Base-by-base conservation (phyloP, 2,888 invertebrate species). In the Brassicogethes aeneus region DNA sequence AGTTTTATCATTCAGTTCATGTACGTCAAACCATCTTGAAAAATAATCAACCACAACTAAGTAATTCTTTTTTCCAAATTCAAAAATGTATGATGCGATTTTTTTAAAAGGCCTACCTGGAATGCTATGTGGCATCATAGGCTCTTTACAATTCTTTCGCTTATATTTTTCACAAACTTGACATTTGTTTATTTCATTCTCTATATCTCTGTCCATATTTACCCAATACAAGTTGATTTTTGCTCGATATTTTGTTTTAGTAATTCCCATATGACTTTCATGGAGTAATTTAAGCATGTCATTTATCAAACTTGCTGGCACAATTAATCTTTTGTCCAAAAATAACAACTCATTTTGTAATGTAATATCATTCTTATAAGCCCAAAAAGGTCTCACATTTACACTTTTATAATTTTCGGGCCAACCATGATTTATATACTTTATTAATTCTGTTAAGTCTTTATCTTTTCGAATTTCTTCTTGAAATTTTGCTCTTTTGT, bases 81-180 rank as follows among this genome's bases (percentile, higher is more conserved):
- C 45, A 36, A 50, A 36, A 36, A 50, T 51, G 41, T 53, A 47
- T 8, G 40, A 38, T 29, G 37, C 50, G 16, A 48, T 31, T 47
- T 51, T 50, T 15, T 50, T 50, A 34, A 43, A 54, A 40, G 45
- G 44, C 3, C 48, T 17, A 40, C 46, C 48, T n/a, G 51, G 51
- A 5, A 54, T 35, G 3, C 17, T 3, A 37, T 51, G 52, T 3
- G 49, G 45, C 42, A 50, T 29, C 10, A 53, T 3, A 3, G 48
- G 48, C 47, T 54, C 49, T 46, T 46, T 48, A 33, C 15, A 40
- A 34, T 49, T 52, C 8, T 30, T 17, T 3, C 41, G 43, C 31
- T 31, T 44, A 36, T 44, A 48, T 42, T 48, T 51, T 37, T 53
- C 44, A 40, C 50, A 53, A n/a, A 37, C 37, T 41, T 47, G 16